phyloP scores from a whole-genome alignment of 2,113 vertebrate species.

The Spea multiplicata region DNA sequence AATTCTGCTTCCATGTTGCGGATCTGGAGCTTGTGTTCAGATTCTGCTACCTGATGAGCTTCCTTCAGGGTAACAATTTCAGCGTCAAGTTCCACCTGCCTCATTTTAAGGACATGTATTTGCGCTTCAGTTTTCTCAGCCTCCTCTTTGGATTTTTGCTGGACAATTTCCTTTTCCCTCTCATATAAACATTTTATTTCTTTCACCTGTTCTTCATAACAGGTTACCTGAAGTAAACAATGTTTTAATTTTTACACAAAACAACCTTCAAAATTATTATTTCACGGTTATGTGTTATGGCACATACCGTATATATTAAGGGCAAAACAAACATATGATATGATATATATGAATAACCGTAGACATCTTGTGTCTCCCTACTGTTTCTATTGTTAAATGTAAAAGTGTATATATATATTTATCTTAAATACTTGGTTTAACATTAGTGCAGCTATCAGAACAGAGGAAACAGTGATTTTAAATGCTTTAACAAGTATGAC shows the following conservation, averaged over 20 bases:
- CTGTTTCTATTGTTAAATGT: too few relatives aligned
- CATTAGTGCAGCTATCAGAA: too few relatives aligned
- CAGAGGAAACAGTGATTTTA: too few relatives aligned
- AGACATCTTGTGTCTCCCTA: too few relatives aligned
- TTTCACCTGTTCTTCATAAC: constrained; percentile 65
- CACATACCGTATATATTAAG: too few relatives aligned
- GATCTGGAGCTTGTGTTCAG: constrained; percentile 58
- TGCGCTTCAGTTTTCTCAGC: constrained; percentile 64
- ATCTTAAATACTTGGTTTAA: too few relatives aligned
- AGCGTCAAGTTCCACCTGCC: constrained; percentile 66
- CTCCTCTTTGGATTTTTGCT: constrained; percentile 64
- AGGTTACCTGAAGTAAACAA: constrained; percentile 55
- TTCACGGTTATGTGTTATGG: too few relatives aligned
- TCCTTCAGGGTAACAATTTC: constrained; percentile 62
- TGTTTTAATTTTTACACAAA: neutral
- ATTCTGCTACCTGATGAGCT: constrained; percentile 52
- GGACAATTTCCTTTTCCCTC: constrained; percentile 65
- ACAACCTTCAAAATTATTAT: too few relatives aligned
- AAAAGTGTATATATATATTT: too few relatives aligned
- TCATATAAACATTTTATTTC: constrained; percentile 66
- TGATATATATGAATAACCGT: too few relatives aligned
- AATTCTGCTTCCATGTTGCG: constrained; percentile 60
- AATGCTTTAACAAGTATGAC: too few relatives aligned
- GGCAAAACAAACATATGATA: too few relatives aligned
- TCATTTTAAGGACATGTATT: constrained; percentile 61